phyloP scores from a whole-genome alignment of 2,113 vertebrate genomes.

The Trochalopteron elliotii region DNA sequence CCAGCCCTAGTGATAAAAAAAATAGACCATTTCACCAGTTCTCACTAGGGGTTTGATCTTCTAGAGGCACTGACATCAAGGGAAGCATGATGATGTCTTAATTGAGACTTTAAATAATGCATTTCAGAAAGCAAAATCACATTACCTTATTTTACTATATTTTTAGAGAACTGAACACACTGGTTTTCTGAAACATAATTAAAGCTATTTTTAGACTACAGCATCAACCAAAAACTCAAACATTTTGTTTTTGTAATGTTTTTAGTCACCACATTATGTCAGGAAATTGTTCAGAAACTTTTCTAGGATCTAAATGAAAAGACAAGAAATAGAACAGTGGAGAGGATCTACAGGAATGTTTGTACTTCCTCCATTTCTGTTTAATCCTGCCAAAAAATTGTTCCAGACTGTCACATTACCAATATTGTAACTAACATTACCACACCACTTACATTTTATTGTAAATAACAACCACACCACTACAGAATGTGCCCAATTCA shows the following conservation, averaged over 20 bases:
- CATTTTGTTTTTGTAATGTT: not conserved
- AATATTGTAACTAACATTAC: not conserved
- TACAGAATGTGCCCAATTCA: not conserved
- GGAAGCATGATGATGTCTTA: not conserved
- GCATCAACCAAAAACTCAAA: not conserved
- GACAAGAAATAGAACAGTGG: not conserved
- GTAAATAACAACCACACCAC: not conserved
- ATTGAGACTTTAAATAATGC: not conserved
- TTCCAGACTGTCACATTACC: not conserved
- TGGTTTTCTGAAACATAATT: not conserved
- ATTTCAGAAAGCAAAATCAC: slow-evolving; percentile 1
- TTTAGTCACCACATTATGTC: not conserved
- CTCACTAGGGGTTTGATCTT: not conserved
- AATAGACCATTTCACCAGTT: not conserved
- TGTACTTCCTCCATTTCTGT: not conserved
- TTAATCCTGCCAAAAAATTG: not conserved
- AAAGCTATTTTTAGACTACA: not conserved
- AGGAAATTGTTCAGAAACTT: not conserved
- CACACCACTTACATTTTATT: not conserved
- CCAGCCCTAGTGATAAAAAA: not conserved
- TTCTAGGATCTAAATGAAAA: not conserved
- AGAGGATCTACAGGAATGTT: not conserved
- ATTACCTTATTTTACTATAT: not conserved
- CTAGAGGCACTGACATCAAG: not conserved
- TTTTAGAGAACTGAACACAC: not conserved